phyloP scores from a whole-genome alignment of 2,888 invertebrate genomes.

The Cantharis rufa region DNA sequence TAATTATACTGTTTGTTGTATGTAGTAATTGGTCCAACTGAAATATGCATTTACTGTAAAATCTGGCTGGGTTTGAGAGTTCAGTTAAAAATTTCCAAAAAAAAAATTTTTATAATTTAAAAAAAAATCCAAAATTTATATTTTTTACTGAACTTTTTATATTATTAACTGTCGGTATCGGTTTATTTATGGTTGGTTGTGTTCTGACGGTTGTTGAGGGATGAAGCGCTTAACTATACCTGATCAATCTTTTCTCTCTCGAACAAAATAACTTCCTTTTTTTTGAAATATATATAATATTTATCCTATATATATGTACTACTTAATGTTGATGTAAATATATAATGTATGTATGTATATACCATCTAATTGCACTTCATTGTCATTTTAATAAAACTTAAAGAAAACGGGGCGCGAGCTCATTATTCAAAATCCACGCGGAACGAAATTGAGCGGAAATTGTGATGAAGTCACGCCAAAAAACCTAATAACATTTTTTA shows the following conservation, averaged over 20 bases:
- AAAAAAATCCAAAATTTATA: not conserved
- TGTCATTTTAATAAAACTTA: slow-evolving; percentile 57
- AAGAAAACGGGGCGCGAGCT: slow-evolving; percentile 41
- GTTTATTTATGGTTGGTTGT: slow-evolving; percentile 60
- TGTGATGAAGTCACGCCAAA: slow-evolving; percentile 24
- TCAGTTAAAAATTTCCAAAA: slow-evolving; percentile 12
- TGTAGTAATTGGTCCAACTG: slow-evolving; percentile 43
- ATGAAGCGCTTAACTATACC: slow-evolving; percentile 57
- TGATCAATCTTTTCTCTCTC: slow-evolving; percentile 70
- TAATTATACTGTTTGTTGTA: slow-evolving; percentile 40
- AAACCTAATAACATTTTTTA: slow-evolving; percentile 41
- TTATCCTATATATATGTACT: slow-evolving; percentile 56
- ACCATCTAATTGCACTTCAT: slow-evolving; percentile 68
- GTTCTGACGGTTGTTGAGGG: slow-evolving; percentile 56
- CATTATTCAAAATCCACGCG: slow-evolving; percentile 11
- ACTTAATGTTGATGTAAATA: slow-evolving; percentile 62
- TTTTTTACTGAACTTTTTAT: not conserved
- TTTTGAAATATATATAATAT: slow-evolving; percentile 59
- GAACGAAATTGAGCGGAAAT: slow-evolving; percentile 23
- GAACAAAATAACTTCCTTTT: slow-evolving; percentile 64
- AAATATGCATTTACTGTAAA: slow-evolving; percentile 50
- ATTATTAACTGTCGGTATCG: slow-evolving; percentile 62
- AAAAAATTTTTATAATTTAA: not conserved
- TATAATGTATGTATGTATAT: slow-evolving; percentile 58
- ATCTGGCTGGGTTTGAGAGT: slow-evolving; percentile 54